Percentiles rank a stretch among this genome's conserved stretches.
Evolutionary conservation across 1,140 invertebrate species (phyloP).

Genomic region (Aphaenogaster ashmeadi): DNA sequence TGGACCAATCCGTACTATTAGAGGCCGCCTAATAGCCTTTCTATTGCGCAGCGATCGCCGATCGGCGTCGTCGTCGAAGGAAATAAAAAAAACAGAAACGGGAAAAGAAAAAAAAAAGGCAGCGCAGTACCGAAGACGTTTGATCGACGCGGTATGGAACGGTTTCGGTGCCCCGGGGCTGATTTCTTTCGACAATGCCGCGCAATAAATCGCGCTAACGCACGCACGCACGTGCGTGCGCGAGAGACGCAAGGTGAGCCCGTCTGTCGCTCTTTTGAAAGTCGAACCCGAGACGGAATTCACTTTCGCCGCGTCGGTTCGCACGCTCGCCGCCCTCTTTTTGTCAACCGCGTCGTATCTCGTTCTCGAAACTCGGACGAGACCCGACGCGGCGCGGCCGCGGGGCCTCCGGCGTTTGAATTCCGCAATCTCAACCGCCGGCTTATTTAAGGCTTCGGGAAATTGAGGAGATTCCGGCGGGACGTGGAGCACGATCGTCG

Average conservation of each 20-base stretch:
- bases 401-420: slow-evolving; percentile 28
- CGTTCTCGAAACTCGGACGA: slow-evolving; percentile 61
- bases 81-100: background rate
- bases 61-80: background rate
- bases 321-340: slow-evolving; percentile 77
- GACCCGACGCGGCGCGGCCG: slow-evolving; percentile 9
- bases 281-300: slow-evolving; percentile 73
- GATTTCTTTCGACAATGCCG: slow-evolving; percentile 66
- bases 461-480: slow-evolving; percentile 14
- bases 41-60: slow-evolving; percentile 33
- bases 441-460: slow-evolving; percentile 35
- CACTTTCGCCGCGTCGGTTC: slow-evolving; percentile 77
- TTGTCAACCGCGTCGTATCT: slow-evolving; percentile 67
- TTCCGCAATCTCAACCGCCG: slow-evolving; percentile 14
- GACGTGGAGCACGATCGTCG: background rate
- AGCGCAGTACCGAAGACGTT: slow-evolving; percentile 17
- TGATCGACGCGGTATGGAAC: slow-evolving; percentile 33
- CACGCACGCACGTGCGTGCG: slow-evolving; percentile 26
- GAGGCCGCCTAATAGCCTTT: slow-evolving; percentile 63
- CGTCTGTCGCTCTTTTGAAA: slow-evolving; percentile 71
- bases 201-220: slow-evolving; percentile 56
- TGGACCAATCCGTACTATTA: slow-evolving; percentile 67
- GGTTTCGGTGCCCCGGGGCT: slow-evolving; percentile 18
- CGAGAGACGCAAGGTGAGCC: slow-evolving; percentile 43
- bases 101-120: slow-evolving; percentile 4